Base-by-base conservation (phyloP, 2,113 vertebrate genomes). In the Salvelinus fontinalis region DNA sequence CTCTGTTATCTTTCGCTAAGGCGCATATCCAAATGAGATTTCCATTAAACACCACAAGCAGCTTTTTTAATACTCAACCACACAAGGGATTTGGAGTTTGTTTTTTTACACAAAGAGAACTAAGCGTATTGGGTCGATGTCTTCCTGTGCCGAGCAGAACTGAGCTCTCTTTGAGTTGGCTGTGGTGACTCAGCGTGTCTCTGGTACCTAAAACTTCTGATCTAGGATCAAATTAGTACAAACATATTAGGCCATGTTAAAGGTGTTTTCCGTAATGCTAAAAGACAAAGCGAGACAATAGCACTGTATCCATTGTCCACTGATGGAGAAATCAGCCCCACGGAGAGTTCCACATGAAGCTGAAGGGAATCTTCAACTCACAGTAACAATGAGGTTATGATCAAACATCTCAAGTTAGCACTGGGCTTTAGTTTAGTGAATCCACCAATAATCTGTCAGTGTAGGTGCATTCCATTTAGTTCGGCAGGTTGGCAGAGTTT, bases 11-110 rank as follows among this genome's bases (percentile, higher is more conserved):
- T 85, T 54, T 85, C 81, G 73, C 79, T 2, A 74, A 85, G 80
- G 73, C 84, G 64, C 83, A 83, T 84, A 88, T 88, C 84, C 84
- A 89, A 89, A 89, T 57, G 77, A 78, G 84, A 86, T 83, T 89
- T 83, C 75, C 81, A 62, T 85, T 82, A 80, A 85, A 86, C 67
- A 76, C 84, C 49, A 77, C 71, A 51, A 74, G 16, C 67, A 74
- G n/a, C 67, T 34, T 73, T 80, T 80, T 24, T 8, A 39, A 44
- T 44, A 16, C 48, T 27, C 6, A 60, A 31, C 74, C 22, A 0
- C 3, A 73, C 65, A 66, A 74, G 54, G 77, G 75, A 83, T 83
- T 80, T 69, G 11, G 24, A 24, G 26, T 27, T 29, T 66, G 0
- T 1, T 7, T 62, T 31, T 66, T 31, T 67, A 75, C n/a, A 11